A percentile compares a stretch with the other conserved stretches of the same genome.
phyloP scores from a whole-genome alignment of 2,888 invertebrate genomes.

The Fissipunctia ypsillon region DNA sequence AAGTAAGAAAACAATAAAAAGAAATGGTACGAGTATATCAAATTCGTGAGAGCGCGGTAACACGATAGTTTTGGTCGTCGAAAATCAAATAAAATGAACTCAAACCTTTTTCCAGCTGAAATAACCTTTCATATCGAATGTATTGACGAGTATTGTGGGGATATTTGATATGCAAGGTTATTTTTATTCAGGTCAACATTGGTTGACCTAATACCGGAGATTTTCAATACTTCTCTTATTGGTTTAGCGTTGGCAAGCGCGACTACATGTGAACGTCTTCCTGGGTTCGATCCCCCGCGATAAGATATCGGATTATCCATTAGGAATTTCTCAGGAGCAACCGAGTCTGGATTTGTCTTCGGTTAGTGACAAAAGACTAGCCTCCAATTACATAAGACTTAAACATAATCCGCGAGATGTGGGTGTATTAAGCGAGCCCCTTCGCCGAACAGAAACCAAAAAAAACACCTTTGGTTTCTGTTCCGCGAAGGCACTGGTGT shows the following conservation, averaged over 20 bases:
- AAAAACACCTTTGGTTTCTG: background rate
- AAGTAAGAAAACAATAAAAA: constrained; percentile 3
- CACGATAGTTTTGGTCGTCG: constrained; percentile 13
- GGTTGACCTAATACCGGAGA: constrained; percentile 2
- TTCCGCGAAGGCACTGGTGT: background rate
- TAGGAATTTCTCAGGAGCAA: background rate
- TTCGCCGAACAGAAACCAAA: no score
- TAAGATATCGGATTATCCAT: background rate
- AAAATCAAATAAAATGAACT: constrained; percentile 28
- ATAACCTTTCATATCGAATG: constrained; percentile 38
- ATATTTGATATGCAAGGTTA: constrained; percentile 41
- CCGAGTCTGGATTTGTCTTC: background rate
- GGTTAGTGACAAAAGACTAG: background rate
- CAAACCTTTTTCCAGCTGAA: constrained; percentile 42
- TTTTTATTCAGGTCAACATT: constrained; percentile 25
- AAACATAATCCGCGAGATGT: background rate
- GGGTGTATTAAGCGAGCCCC: background rate
- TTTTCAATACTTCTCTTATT: constrained; percentile 19
- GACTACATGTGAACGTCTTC: background rate
- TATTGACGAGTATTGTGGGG: constrained; percentile 32
- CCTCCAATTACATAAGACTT: no score
- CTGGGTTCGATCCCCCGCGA: background rate
- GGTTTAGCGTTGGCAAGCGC: no score
- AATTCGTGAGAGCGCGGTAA: constrained; percentile 21
- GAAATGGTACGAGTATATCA: background rate